Evolutionary conservation across 2,888 invertebrate genomes (phyloP).

Genomic region (Lydus trimaculatus): DNA sequence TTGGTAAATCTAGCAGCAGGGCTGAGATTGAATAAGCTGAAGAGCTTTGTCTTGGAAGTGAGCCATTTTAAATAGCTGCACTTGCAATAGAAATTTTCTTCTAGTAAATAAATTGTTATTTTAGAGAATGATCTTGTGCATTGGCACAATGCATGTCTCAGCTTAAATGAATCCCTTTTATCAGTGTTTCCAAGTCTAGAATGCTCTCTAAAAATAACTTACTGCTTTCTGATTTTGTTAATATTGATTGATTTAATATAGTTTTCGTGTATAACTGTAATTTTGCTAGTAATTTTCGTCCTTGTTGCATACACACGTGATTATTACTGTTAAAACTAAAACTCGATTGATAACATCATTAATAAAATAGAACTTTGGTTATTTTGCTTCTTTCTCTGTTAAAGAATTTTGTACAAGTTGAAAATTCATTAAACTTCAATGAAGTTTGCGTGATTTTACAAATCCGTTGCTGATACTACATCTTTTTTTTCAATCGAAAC

Average conservation of each 20-base stretch:
- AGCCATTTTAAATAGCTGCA: no score
- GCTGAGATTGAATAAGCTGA: no score
- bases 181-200: no score
- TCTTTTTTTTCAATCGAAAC: neutral
- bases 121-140: no score
- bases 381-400: neutral
- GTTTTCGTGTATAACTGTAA: neutral
- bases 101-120: no score
- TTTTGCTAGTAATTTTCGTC: neutral
- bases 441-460: neutral
- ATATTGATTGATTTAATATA: neutral
- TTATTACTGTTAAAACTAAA: neutral
- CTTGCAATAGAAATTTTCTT: no score
- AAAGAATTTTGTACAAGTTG: neutral
- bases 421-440: constrained; percentile 1
- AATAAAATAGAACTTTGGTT: neutral
- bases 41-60: no score
- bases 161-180: no score
- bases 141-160: no score
- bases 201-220: neutral
- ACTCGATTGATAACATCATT: constrained; percentile 1
- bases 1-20: no score
- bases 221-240: neutral
- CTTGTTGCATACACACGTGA: neutral
- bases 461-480: neutral